Conservation (phyloP, 2,113 vertebrate genomes). For the Petaurus breviceps region DNA sequence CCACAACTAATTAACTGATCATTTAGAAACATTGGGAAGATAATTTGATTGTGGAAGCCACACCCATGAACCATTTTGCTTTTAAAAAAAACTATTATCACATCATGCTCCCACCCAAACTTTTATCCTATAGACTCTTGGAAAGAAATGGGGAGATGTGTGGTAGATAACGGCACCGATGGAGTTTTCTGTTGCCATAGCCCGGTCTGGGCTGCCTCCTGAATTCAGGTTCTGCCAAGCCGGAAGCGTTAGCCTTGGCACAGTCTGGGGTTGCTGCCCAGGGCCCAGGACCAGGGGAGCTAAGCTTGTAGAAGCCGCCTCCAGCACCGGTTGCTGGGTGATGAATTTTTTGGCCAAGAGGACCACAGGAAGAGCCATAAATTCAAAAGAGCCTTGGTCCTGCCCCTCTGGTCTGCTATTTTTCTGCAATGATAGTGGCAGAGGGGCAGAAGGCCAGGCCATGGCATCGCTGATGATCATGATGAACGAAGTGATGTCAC, state of each 20-base stretch:
- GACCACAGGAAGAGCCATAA: not conserved
- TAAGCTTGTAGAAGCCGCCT: no score
- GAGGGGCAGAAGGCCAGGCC: not conserved
- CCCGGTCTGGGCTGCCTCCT: not conserved
- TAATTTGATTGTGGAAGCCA: not conserved
- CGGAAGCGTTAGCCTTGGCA: not conserved
- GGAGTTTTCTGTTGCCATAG: not conserved
- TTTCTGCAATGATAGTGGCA: not conserved
- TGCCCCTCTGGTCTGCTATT: not conserved
- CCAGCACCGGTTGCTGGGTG: no score
- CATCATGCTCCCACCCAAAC: not conserved
- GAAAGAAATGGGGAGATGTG: not conserved
- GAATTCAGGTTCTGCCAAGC: not conserved
- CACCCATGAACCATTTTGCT: not conserved
- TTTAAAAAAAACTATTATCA: no score
- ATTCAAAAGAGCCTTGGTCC: not conserved
- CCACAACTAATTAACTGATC: not conserved
- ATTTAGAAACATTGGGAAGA: not conserved
- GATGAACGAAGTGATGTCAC: not conserved
- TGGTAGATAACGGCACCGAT: not conserved
- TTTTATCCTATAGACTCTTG: not conserved
- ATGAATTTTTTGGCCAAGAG: no score
- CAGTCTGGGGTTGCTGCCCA: not conserved
- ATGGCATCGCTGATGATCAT: not conserved
- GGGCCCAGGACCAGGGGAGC: no score